Evolutionary conservation across 1,140 invertebrate genomes (phyloP), one percentile per base, ranked within the genome.

Genomic region (Hylaeus anthracinus): DNA sequence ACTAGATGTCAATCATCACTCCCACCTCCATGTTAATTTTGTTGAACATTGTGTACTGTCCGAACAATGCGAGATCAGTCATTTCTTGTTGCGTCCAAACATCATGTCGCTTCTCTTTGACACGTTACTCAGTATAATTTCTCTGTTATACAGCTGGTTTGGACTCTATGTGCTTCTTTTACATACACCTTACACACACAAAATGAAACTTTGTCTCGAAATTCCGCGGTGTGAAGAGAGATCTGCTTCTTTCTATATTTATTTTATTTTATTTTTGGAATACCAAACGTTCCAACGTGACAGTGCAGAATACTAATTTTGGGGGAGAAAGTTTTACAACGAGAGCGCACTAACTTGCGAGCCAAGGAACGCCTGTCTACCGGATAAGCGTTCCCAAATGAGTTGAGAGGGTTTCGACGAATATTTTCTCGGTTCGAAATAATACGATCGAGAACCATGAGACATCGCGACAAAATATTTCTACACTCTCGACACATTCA

Each of bases 1-100:
- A 93, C 93, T 91, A 92, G 91, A 93, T 94, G 91, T 93, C 90
- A 88, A 92, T 92, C 91, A 92, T 91, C 88, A 88, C 88, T 89
- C 86, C 88, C 87, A 81, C 82, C 84, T 82, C 74, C 82, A 86
- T 82, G 56, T 76, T 75, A 82, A 76, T 86, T 87, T 87, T 83
- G 63, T 87, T 85, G 56, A 88, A 78, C 81, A 86, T 85, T 87
- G 84, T 84, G 83, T 89, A 82, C 85, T 85, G 81, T 86, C 84
- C 85, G 61, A 26, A 83, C 58, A 39, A 72, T 64, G 55, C 84
- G 73, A 86, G 56, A 63, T 83, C 84, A 66, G 63, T 83, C 84
- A 86, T 79, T 85, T 41, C 5, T 67, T 60, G 2, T 53, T 71
- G 58, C 26, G 26, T 77, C 58, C 48, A 14, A 64, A 55, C 60